These are phyloP conservation scores for Eptesicus fuscus DNA, from an alignment of 2,113 vertebrate species.

Conservation along the genomic window DNA sequence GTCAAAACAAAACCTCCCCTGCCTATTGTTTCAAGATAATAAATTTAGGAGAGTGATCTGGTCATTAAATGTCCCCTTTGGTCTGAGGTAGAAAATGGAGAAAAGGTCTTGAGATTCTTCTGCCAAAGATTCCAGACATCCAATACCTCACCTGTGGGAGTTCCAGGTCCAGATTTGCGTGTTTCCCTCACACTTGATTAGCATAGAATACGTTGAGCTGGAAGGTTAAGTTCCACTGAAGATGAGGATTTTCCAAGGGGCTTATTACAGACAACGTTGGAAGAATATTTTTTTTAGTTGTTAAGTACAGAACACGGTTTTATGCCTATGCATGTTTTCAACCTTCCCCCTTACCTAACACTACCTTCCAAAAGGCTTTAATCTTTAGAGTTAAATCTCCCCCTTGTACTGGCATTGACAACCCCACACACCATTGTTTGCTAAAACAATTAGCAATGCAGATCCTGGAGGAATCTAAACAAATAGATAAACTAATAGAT, in stretches of 20 bases:
- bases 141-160: not conserved
- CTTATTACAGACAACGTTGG: not conserved
- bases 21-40: not conserved
- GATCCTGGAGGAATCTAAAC: not conserved
- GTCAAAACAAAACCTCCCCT: conserved; percentile 10
- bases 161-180: not conserved
- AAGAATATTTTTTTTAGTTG: not conserved
- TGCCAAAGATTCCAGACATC: not conserved
- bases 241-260: not conserved
- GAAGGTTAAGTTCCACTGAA: not conserved
- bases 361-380: not conserved
- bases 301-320: not conserved
- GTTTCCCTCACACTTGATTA: not conserved
- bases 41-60: not conserved
- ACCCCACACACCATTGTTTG: not conserved
- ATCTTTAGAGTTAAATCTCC: not conserved
- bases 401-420: not conserved
- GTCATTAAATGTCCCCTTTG: not conserved
- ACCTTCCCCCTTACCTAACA: not conserved
- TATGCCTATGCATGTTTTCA: not conserved
- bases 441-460: not conserved
- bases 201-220: not conserved
- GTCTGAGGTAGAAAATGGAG: not conserved
- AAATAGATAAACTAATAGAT: not conserved
- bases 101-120: not conserved